Base-by-base conservation (phyloP, 2,888 invertebrate species). In the Pimpla rufipes region DNA sequence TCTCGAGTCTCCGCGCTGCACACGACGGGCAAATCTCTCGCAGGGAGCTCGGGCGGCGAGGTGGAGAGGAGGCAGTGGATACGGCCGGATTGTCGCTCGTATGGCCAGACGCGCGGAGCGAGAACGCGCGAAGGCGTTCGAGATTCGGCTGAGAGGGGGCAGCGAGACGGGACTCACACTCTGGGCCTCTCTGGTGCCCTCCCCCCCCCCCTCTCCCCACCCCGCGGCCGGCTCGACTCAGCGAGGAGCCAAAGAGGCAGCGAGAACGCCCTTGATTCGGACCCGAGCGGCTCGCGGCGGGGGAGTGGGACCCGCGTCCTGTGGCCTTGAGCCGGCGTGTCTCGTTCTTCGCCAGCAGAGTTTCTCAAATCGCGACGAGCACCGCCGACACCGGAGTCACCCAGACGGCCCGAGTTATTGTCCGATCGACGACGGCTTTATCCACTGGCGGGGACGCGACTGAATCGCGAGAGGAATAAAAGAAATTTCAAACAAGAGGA, bases 181-280 rank as follows among this genome's bases (percentile, higher is more conserved):
- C 18, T 23, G 71, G 71, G 71, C 16, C 71, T 52, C 37, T 55
- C 18, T 23, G 71, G 71, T 57, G 11, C 71, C 37, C 37, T 68
- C 68, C 52, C 37, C 68, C 13, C 18, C 35, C 35, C 21, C 40
- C 13, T 10, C 21, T 18, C 37, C 5, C 55, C 35, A 13, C 55
- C 18, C 16, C 18, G 11, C 52, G 11, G 18, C 55, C 18, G 10
- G n/a, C 11, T 5, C 55, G 23, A 23, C 23, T 74, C 52, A 37
- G 47, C 62, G 40, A 21, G 50, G 71, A 74, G 71, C 64, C 21
- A 37, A 62, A 18, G 62, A 62, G 37, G 37, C 23, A 16, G 42
- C 85, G 83, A 88, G 88, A 88, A 92, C 91, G 92, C 92, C 92
- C 92, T 92, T 92, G 92, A 92, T 92, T 92, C 89, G 91, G 89